Conservation (phyloP, 2,113 vertebrate genomes). For the Poeciliopsis turrubarensis region DNA sequence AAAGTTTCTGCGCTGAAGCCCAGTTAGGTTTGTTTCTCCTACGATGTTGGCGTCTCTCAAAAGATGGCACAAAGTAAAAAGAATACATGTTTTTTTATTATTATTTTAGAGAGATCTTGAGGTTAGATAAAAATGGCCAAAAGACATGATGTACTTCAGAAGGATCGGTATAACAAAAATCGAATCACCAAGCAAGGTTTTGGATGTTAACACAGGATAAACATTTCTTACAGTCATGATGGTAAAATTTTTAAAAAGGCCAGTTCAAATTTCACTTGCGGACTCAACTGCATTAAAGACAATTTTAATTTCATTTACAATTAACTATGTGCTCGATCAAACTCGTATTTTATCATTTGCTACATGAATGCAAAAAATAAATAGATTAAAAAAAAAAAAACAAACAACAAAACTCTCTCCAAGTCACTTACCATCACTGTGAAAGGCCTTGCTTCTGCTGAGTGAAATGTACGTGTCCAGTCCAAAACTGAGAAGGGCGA, state of each 20-base stretch:
- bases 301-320: background rate
- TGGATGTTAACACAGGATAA: background rate
- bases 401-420: background rate
- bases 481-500: conserved; percentile 1
- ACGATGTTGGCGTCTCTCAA: no score
- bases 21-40: no score
- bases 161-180: no score
- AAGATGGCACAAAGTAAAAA: no score
- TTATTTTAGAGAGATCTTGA: no score
- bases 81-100: no score
- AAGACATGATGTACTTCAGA: no score
- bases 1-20: no score
- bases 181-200: background rate
- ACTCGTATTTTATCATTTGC: background rate
- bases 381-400: background rate
- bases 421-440: conserved; percentile 42
- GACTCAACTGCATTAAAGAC: background rate
- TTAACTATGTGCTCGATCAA: background rate
- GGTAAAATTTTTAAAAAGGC: background rate
- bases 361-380: background rate
- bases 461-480: background rate
- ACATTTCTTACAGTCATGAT: background rate
- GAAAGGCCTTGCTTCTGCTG: background rate
- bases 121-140: no score
- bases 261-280: background rate